Evolutionary conservation across 53 echinoderm and acorn worm genomes (phyloP).

Genomic region (Echinarachnius parma): DNA sequence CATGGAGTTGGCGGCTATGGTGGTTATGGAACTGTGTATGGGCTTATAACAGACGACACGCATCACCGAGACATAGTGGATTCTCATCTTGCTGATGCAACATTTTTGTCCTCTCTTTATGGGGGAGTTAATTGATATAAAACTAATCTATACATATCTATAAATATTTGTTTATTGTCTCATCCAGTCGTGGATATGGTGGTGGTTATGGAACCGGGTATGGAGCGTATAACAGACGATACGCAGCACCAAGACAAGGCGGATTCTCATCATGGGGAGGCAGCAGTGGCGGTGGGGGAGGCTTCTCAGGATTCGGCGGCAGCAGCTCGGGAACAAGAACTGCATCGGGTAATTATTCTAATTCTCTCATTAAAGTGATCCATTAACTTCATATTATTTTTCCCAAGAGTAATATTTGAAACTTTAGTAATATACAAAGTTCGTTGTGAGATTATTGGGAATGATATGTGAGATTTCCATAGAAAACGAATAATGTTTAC

Average conservation of each 20-base stretch:
- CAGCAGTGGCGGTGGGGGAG: conserved; percentile 55
- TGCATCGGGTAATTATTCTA: conserved; percentile 72
- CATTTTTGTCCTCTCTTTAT: too few species aligned
- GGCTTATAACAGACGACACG: not conserved
- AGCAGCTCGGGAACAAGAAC: conserved; percentile 83
- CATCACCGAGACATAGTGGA: conserved; percentile 9
- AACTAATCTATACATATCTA: too few species aligned
- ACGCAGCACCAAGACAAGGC: conserved; percentile 38
- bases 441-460: too few species aligned
- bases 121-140: not conserved
- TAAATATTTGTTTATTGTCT: too few species aligned
- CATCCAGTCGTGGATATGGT: too few species aligned
- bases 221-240: conserved; percentile 31
- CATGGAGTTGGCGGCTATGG: conserved; percentile 24
- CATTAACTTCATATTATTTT: too few species aligned
- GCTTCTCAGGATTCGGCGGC: conserved; percentile 34
- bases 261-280: conserved; percentile 46
- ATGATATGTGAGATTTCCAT: too few species aligned
- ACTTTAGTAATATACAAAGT: too few species aligned
- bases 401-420: too few species aligned
- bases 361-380: too few species aligned
- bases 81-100: conserved; percentile 28
- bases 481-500: too few species aligned
- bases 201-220: too few species aligned
- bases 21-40: not conserved